A percentile compares a stretch with the other conserved stretches of the same genome.
Conservation (phyloP, 2,888 invertebrate genomes). For the Electrophaes corylata region DNA sequence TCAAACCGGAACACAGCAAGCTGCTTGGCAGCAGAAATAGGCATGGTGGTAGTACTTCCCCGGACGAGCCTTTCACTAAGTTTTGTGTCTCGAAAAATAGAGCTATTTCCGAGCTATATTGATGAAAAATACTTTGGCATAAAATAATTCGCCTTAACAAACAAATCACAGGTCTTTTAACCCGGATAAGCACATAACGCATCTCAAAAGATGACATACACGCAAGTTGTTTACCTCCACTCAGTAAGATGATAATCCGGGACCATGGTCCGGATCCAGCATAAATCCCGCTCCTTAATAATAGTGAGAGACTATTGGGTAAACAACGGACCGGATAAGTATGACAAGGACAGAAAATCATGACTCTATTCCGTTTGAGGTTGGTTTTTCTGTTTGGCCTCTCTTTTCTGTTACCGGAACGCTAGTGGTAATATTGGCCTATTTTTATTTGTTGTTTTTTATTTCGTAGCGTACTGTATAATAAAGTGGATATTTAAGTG, state of each 20-base stretch:
- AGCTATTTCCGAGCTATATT: too few relatives aligned
- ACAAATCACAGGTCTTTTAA: neutral
- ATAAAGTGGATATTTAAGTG: too few relatives aligned
- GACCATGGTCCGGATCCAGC: constrained; percentile 9
- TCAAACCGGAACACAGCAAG: too few relatives aligned
- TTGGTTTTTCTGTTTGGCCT: neutral
- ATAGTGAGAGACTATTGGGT: constrained; percentile 8
- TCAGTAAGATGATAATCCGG: constrained; percentile 6
- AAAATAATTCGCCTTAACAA: too few relatives aligned
- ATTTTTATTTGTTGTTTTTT: neutral
- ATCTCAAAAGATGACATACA: constrained; percentile 2
- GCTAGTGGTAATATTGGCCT: neutral
- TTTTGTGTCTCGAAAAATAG: too few relatives aligned
- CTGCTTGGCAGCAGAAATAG: too few relatives aligned
- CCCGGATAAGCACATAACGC: neutral
- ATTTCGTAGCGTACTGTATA: too few relatives aligned
- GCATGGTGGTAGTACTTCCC: too few relatives aligned
- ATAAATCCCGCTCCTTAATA: constrained; percentile 12
- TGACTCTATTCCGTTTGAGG: neutral
- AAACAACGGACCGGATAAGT: constrained; percentile 7
- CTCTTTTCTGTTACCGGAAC: too few relatives aligned
- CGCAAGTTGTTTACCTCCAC: constrained; percentile 8
- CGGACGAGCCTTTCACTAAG: too few relatives aligned
- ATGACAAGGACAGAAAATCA: neutral
- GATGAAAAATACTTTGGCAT: too few relatives aligned